phyloP scores from a whole-genome alignment of 2,888 invertebrate genomes.

The Agrotis exclamationis region DNA sequence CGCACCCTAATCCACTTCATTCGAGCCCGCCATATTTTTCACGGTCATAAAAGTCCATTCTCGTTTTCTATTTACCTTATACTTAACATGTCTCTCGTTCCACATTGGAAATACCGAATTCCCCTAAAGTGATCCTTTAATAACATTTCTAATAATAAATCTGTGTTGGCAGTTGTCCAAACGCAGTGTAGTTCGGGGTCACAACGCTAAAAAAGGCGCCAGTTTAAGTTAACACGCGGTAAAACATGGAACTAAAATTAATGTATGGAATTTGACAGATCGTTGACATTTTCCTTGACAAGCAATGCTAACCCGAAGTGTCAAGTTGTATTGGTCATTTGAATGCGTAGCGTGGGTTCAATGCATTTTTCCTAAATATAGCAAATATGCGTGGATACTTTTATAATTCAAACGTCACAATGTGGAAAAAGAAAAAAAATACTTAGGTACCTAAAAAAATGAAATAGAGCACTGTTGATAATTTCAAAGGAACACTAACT shows the following conservation, averaged over 20 bases:
- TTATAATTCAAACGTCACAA: too few species aligned
- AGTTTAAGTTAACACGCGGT: slow-evolving; percentile 29
- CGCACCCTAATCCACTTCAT: slow-evolving; percentile 23
- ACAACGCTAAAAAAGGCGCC: slow-evolving; percentile 20
- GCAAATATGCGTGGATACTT: slow-evolving; percentile 19
- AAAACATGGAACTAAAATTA: slow-evolving; percentile 13
- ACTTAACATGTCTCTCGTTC: slow-evolving; percentile 46
- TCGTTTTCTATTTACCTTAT: slow-evolving; percentile 22
- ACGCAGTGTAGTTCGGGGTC: slow-evolving; percentile 62
- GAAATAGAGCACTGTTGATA: too few species aligned
- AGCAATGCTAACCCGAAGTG: not conserved
- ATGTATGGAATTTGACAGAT: slow-evolving; percentile 25
- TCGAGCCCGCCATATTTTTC: slow-evolving; percentile 31
- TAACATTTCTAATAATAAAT: slow-evolving; percentile 60
- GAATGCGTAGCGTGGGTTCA: slow-evolving; percentile 37
- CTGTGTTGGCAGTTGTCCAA: slow-evolving; percentile 54
- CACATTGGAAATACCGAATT: slow-evolving; percentile 52
- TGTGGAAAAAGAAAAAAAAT: too few species aligned
- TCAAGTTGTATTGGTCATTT: slow-evolving; percentile 2
- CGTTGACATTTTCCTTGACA: not conserved
- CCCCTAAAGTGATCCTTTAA: slow-evolving; percentile 62
- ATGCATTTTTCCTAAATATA: slow-evolving; percentile 57
- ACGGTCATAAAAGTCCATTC: slow-evolving; percentile 38
- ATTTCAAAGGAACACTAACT: too few species aligned
- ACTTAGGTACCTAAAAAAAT: too few species aligned